A percentile compares a stretch with the other conserved stretches of the same genome.
Evolutionary conservation across 2,888 invertebrate genomes (phyloP).

Genomic region (Cryptophagus acutangulus): DNA sequence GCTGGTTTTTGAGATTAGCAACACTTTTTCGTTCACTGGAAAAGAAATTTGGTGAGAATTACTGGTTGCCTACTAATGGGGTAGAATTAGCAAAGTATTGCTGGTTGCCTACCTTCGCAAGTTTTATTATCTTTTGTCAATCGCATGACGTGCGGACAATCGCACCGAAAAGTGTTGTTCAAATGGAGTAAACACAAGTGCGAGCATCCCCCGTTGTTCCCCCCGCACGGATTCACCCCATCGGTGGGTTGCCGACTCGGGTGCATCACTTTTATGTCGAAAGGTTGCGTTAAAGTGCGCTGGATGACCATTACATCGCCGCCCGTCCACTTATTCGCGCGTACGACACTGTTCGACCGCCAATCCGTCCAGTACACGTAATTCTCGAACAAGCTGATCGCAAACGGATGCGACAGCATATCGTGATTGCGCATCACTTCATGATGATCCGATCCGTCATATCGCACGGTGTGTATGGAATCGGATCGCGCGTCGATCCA

Average conservation of each 20-base stretch:
- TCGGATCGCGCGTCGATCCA: conserved; percentile 86
- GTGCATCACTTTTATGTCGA: conserved; percentile 81
- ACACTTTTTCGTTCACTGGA: conserved; percentile 69
- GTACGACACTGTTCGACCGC: conserved; percentile 79
- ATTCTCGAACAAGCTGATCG: conserved; percentile 78
- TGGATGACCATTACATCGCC: conserved; percentile 73
- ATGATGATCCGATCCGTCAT: conserved; percentile 68
- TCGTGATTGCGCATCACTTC: conserved; percentile 67
- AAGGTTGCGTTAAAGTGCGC: conserved; percentile 80
- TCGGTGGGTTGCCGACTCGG: conserved; percentile 66
- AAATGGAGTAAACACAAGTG: conserved; percentile 74
- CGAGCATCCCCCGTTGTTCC: conserved; percentile 70
- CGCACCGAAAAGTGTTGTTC: conserved; percentile 63
- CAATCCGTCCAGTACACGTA: conserved; percentile 94
- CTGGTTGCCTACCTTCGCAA: conserved; percentile 63
- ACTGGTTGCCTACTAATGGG: no score
- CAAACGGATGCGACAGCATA: conserved; percentile 81
- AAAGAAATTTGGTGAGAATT: no score
- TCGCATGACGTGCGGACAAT: conserved; percentile 84
- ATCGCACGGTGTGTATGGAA: conserved; percentile 78
- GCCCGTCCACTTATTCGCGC: conserved; percentile 85
- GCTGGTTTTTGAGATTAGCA: conserved; percentile 69
- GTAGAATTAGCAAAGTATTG: no score
- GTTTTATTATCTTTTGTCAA: conserved; percentile 60
- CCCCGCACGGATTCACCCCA: conserved; percentile 61